Evolutionary conservation across 2,888 invertebrate genomes (phyloP).

Genomic region (Papilio elwesi): DNA sequence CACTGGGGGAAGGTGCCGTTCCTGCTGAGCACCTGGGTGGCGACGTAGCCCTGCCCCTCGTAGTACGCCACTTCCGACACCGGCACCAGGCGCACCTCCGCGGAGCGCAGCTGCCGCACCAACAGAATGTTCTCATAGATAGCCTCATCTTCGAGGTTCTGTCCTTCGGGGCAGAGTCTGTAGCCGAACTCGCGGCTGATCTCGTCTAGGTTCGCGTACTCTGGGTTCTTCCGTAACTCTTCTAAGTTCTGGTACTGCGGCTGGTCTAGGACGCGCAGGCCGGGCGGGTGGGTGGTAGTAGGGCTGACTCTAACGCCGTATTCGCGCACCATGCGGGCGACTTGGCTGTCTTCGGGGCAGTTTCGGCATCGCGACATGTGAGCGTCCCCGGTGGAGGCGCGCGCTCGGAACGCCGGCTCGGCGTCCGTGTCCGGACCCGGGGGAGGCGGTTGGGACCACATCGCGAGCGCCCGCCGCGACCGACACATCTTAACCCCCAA

Average conservation of each 20-base stretch:
- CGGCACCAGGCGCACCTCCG: slow-evolving; percentile 82
- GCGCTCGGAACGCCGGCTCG: slow-evolving; percentile 67
- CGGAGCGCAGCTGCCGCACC: slow-evolving; percentile 79
- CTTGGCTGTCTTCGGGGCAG: slow-evolving; percentile 64
- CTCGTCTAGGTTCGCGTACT: slow-evolving; percentile 80
- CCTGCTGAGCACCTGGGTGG: slow-evolving; percentile 77
- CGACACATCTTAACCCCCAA: slow-evolving; percentile 84
- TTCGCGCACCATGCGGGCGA: slow-evolving; percentile 76
- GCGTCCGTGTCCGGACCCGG: slow-evolving; percentile 64
- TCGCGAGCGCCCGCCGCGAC: slow-evolving; percentile 80
- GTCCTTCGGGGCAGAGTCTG: slow-evolving; percentile 80
- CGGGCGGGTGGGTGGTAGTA: slow-evolving; percentile 66
- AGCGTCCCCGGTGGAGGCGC: slow-evolving; percentile 63
- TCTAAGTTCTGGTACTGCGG: slow-evolving; percentile 80
- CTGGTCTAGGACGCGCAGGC: slow-evolving; percentile 73
- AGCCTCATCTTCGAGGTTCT: slow-evolving; percentile 81
- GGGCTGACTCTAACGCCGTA: slow-evolving; percentile 77
- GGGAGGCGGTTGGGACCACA: slow-evolving; percentile 82
- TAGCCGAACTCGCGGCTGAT: slow-evolving; percentile 82
- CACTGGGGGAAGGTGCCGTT: slow-evolving; percentile 82
- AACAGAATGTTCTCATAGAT: slow-evolving; percentile 81
- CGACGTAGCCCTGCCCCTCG: slow-evolving; percentile 80
- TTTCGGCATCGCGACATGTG: slow-evolving; percentile 65
- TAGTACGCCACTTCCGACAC: slow-evolving; percentile 81
- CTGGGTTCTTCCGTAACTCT: slow-evolving; percentile 77